Conservation (phyloP, 1,140 invertebrate species). For the Drosophila bifasciata region DNA sequence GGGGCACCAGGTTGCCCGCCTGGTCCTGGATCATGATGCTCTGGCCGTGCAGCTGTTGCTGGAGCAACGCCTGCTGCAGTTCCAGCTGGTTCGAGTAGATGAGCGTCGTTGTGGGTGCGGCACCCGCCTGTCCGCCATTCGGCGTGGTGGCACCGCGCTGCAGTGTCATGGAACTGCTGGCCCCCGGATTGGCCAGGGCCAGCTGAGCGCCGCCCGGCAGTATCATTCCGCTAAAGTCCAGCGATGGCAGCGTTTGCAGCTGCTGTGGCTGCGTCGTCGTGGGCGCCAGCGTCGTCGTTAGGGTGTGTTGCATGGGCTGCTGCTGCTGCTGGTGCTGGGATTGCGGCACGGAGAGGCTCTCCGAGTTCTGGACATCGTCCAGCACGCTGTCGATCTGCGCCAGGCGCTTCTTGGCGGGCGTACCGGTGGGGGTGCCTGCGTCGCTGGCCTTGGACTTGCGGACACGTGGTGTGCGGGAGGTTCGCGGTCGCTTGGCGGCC, state of each 20-base stretch:
- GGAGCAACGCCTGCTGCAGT: conserved; percentile 75
- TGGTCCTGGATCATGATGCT: conserved; percentile 83
- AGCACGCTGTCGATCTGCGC: conserved; percentile 79
- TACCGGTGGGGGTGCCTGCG: conserved; percentile 48
- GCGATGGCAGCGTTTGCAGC: conserved; percentile 67
- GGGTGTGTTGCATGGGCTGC: conserved; percentile 42
- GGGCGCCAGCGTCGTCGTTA: conserved; percentile 39
- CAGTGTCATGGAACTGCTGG: conserved; percentile 64
- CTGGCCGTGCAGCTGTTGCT: conserved; percentile 77
- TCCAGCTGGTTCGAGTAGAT: conserved; percentile 81
- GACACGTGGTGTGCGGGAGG: conserved; percentile 59
- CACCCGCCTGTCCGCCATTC: conserved; percentile 40
- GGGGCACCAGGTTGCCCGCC: conserved; percentile 75
- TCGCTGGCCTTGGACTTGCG: conserved; percentile 63
- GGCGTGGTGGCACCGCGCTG: conserved; percentile 60
- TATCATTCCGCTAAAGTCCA: conserved; percentile 82
- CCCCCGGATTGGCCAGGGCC: conserved; percentile 72
- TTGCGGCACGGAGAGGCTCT: conserved; percentile 19
- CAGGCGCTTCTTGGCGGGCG: conserved; percentile 67
- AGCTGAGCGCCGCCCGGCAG: conserved; percentile 76
- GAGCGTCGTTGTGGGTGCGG: conserved; percentile 68
- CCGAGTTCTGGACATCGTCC: conserved; percentile 75
- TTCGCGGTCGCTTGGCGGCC: conserved; percentile 60
- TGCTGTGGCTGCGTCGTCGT: conserved; percentile 52
- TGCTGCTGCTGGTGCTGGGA: conserved; percentile 28